A percentile compares a stretch with the other conserved stretches of the same genome.
These are phyloP conservation scores for Tarsius wallacei DNA, from an alignment of 2,797 vertebrate genomes.

Conservation along the genomic window DNA sequence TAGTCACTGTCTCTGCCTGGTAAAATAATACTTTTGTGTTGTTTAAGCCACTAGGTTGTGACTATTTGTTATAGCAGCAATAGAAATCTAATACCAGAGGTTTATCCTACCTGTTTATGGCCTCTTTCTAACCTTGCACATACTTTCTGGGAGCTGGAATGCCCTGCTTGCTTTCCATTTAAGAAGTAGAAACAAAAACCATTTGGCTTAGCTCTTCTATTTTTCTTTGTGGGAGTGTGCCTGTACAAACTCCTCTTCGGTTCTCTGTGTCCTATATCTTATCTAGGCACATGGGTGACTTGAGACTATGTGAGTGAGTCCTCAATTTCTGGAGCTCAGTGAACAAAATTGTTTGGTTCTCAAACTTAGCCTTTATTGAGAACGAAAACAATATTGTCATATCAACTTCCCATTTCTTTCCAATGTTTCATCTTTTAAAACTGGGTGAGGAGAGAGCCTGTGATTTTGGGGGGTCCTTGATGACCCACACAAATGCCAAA, in stretches of 20 bases:
- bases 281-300: neutral
- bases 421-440: constrained; percentile 31
- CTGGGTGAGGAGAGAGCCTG: neutral
- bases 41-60: neutral
- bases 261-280: neutral
- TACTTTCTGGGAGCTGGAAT: neutral
- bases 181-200: neutral
- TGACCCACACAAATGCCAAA: neutral
- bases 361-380: neutral
- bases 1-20: too few species aligned
- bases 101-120: neutral
- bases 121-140: neutral
- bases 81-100: neutral
- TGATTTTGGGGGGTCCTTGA: neutral
- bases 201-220: neutral
- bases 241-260: neutral
- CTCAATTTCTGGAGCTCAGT: neutral
- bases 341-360: neutral
- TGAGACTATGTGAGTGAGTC: neutral
- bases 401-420: neutral
- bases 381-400: neutral
- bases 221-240: neutral
- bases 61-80: neutral
- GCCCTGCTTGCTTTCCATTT: neutral
- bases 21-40: neutral